Evolutionary conservation across 2,888 invertebrate species (phyloP).

Genomic region (Drosophila macrospina): DNA sequence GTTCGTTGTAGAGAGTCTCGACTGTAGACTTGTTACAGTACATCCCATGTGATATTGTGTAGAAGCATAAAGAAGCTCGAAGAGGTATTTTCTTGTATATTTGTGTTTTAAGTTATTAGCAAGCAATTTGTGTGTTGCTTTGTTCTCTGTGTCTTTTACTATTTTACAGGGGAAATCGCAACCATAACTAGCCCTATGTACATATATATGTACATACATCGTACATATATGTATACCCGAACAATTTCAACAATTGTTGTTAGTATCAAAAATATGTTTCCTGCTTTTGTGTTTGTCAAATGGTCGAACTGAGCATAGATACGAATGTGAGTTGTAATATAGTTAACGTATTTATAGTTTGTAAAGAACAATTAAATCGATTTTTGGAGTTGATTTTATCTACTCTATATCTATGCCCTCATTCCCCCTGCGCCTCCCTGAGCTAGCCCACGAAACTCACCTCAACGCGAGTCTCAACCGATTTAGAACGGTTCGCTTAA

Average conservation of each 20-base stretch:
- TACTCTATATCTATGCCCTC: slow-evolving; percentile 7
- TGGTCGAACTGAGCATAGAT: slow-evolving; percentile 20
- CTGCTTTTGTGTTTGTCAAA: not conserved
- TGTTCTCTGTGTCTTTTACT: slow-evolving; percentile 34
- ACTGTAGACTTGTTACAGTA: not conserved
- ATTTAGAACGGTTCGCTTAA: not conserved
- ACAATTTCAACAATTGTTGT: slow-evolving; percentile 16
- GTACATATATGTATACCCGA: too few relatives aligned
- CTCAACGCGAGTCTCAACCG: not conserved
- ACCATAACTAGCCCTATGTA: slow-evolving; percentile 2
- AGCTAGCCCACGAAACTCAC: slow-evolving; percentile 51
- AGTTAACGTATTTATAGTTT: not conserved
- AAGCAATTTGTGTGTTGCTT: slow-evolving; percentile 32
- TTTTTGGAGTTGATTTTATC: not conserved
- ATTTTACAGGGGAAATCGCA: not conserved
- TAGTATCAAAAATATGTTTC: slow-evolving; percentile 45
- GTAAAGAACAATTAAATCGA: slow-evolving; percentile 11
- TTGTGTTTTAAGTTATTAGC: slow-evolving; percentile 21
- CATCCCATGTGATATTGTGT: slow-evolving; percentile 6
- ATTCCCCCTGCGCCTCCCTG: slow-evolving; percentile 15
- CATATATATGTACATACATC: not conserved
- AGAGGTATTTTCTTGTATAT: slow-evolving; percentile 25
- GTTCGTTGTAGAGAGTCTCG: slow-evolving; percentile 2
- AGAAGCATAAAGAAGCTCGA: slow-evolving; percentile 11
- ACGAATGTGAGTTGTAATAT: slow-evolving; percentile 4